Base-by-base conservation (phyloP, 1,140 invertebrate genomes). In the Trypoxylus dichotomus region DNA sequence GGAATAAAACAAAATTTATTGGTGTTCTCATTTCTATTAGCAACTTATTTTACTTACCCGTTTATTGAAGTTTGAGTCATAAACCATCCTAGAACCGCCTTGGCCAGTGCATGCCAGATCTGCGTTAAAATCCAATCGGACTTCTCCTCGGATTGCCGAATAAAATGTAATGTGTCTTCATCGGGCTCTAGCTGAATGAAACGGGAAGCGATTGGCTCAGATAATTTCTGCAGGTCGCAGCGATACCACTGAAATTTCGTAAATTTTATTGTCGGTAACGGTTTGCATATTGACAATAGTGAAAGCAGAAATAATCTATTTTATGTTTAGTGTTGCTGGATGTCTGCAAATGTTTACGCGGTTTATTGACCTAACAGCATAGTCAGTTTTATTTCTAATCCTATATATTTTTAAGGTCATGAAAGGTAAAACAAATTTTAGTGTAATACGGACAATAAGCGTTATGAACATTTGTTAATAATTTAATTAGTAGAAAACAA, bases 41-140 rank as follows among this genome's bases (percentile, higher is more conserved):
- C 13, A 68, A 68, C 21, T 24, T 68, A 68, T 68, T 68, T 68
- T 68, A 90, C 90, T 90, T 86, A 94, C 93, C 94, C 94, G 88
- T 96, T 96, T 74, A 95, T 92, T 58, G 93, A 94, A 2, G 95
- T 96, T 82, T 91, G 91, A 1, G 93, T 92, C 91, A 95, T 92
- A 86, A 96, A 95, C 83, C 90, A 89, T 73, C 90, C 89, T 7
- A 96, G 88, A 37, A 96, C 83, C 10, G 90, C 87, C 82, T 91
- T 92, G 3, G 91, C 90, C 8, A 96, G 68, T 54, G 91, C 88
- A 84, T 95, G 91, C 89, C 91, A 94, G 54, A 96, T 85, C 85
- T 96, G 93, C 8, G 90, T 92, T 84, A 94, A 90, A 58, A 95
- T 85, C 89, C 90, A 92, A 79, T 94, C 91, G 15, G 93, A 92